Evolutionary conservation across 2,888 invertebrate species (phyloP).

Genomic region (Meliscaeva auricollis): DNA sequence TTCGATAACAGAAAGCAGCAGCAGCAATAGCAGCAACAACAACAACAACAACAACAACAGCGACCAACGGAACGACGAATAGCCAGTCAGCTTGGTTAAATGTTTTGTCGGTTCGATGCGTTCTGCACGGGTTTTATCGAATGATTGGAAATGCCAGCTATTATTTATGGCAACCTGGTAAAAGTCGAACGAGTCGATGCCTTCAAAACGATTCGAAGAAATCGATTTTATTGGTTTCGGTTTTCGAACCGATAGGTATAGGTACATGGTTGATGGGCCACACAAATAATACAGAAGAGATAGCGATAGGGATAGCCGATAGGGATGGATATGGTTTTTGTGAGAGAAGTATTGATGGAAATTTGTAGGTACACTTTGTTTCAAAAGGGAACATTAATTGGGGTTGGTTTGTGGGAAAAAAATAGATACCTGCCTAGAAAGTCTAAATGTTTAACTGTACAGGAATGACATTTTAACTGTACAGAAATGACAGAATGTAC

Average conservation of each 20-base stretch:
- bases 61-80: slow-evolving; percentile 48
- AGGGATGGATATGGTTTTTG: neutral
- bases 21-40: neutral
- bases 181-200: slow-evolving; percentile 82
- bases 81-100: slow-evolving; percentile 43
- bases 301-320: neutral
- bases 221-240: slow-evolving; percentile 80
- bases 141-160: slow-evolving; percentile 77
- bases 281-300: neutral
- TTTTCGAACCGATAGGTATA: slow-evolving; percentile 28
- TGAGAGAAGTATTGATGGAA: slow-evolving; percentile 1
- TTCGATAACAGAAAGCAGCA: slow-evolving; percentile 55
- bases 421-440: no score
- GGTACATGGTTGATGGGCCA: neutral
- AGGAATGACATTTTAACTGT: no score
- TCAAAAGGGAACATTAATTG: no score
- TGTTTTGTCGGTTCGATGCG: slow-evolving; percentile 71
- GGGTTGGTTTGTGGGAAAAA: no score
- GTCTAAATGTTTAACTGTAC: no score
- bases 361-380: neutral
- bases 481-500: no score
- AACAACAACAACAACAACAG: slow-evolving; percentile 10
- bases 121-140: slow-evolving; percentile 65
- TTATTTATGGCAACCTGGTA: slow-evolving; percentile 80
- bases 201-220: slow-evolving; percentile 79